A percentile compares a stretch with the other conserved stretches of the same genome.
These are phyloP conservation scores for Vidua macroura DNA, from an alignment of 2,113 vertebrate species.

Conservation along the genomic window DNA sequence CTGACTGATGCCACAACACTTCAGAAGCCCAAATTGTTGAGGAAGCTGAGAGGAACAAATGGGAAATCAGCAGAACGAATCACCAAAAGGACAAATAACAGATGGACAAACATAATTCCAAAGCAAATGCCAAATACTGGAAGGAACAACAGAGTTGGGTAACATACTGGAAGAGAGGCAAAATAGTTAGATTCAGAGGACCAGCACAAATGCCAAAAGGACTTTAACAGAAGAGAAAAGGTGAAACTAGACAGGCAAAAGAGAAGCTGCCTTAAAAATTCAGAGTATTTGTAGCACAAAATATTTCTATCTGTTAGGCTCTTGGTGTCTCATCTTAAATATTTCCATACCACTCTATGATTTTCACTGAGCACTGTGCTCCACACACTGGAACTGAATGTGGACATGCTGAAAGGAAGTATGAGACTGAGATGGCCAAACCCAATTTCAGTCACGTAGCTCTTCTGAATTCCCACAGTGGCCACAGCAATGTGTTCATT, in stretches of 20 bases:
- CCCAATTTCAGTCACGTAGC: neutral
- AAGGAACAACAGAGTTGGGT: slow-evolving; percentile 70
- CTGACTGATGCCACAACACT: slow-evolving; percentile 32
- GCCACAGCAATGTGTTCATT: neutral
- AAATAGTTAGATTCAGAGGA: slow-evolving; percentile 55
- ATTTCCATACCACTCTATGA: neutral
- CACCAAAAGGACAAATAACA: slow-evolving; percentile 77
- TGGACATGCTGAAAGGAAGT: neutral
- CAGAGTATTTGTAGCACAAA: neutral
- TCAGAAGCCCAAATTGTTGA: slow-evolving; percentile 55
- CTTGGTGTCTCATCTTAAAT: neutral
- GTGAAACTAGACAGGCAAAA: neutral
- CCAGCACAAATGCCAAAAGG: slow-evolving; percentile 26
- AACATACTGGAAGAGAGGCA: slow-evolving; percentile 53
- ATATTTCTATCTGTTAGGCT: neutral
- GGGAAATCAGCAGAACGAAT: slow-evolving; percentile 66
- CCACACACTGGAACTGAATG: neutral
- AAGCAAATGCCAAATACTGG: slow-evolving; percentile 70
- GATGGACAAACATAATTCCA: slow-evolving; percentile 76
- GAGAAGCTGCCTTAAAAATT: neutral
- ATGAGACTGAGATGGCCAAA: neutral
- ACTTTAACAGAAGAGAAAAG: slow-evolving; percentile 24
- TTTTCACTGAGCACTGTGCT: neutral
- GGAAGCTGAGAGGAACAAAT: slow-evolving; percentile 63
- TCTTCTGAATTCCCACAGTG: neutral